Conservation (phyloP, 2,797 vertebrate species). For the Sebastes matsubarae region DNA sequence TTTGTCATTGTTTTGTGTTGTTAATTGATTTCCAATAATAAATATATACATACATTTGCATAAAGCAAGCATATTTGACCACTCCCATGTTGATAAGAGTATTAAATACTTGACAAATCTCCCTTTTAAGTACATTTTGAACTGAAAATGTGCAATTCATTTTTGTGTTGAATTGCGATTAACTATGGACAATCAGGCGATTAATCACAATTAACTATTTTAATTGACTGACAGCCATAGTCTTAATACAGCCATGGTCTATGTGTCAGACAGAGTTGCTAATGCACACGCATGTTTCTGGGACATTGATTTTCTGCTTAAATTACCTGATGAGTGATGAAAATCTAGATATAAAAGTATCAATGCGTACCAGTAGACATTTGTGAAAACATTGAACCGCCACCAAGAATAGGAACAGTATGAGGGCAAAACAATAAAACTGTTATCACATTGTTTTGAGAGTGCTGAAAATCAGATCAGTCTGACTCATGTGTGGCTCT, state of each 20-base stretch:
- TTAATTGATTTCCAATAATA: too few species aligned
- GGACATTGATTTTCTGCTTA: not conserved
- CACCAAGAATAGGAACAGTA: not conserved
- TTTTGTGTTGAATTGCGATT: too few species aligned
- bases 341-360: not conserved
- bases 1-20: too few species aligned
- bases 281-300: not conserved
- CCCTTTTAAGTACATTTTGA: too few species aligned
- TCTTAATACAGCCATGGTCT: not conserved
- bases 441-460: not conserved
- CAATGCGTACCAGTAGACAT: not conserved
- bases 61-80: too few species aligned
- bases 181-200: rapidly evolving
- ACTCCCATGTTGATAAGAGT: too few species aligned
- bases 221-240: rapidly evolving
- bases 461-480: constrained; percentile 2
- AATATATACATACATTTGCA: too few species aligned
- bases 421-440: not conserved
- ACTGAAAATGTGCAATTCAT: too few species aligned
- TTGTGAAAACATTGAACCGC: not conserved
- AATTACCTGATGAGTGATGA: not conserved
- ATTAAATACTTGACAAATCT: too few species aligned
- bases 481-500: constrained; percentile 4
- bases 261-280: not conserved
- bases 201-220: rapidly evolving